Evolutionary conservation across 2,113 vertebrate species (phyloP), one percentile per base, ranked within the genome.

Genomic region (Ameiurus melas): DNA sequence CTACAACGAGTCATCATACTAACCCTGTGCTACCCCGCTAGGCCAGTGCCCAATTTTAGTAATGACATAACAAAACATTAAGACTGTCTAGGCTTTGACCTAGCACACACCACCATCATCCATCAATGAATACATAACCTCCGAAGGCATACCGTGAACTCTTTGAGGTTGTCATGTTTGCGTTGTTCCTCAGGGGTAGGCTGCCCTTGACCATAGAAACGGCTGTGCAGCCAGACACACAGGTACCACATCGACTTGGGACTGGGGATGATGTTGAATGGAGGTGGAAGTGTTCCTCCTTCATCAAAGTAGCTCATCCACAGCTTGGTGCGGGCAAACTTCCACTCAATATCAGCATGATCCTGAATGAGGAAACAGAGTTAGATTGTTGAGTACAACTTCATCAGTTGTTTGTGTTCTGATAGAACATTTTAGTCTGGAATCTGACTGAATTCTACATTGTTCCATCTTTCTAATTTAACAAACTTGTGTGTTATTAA

Each of bases 291-390:
- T 5, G 97, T 97, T 75, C 96, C 97, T 2, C 97, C 97, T 93
- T 97, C 97, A 14, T 97, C 97, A 10, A 97, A 97, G 85, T 97
- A 97, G 93, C 97, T 97, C 97, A 97, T 97, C 97, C 97, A 97
- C 85, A 97, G 96, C 92, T 97, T 97, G 0, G 97, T 97, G 83
- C 97, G 94, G 16, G 97, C 97, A 89, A 97, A 97, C 80, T 97
- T 97, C 97, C 97, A 97, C 89, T 97, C 97, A 0, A 97, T 97
- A 43, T 97, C 97, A 0, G 97, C 97, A 0, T 97, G 97, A 92
- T 97, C 97, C 97, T 97, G 33, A 55, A 73, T 25, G 47, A 39
- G 39, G 39, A 70, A 14, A 79, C 10, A 14, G 64, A 73, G 33
- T 19, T 36, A 39, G 30, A 33, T 16, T 33, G 17, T 36, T 2